Conservation (phyloP, 2,113 vertebrate genomes). For the Nibea coibor region DNA sequence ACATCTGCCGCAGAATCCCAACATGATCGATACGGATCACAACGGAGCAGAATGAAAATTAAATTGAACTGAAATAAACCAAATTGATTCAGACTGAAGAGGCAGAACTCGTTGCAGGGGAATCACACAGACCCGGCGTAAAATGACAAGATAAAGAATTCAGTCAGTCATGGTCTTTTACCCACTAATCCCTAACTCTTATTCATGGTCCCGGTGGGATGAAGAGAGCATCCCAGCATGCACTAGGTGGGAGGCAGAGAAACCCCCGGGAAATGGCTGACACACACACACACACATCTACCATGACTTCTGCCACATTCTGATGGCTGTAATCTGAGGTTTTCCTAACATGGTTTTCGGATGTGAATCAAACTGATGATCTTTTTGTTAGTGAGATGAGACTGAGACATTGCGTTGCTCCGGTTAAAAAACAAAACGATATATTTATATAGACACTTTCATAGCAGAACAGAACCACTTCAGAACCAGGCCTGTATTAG, state of each 20-base stretch:
- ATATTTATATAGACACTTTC: constrained; percentile 1
- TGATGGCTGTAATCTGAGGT: neutral
- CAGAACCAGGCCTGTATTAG: neutral
- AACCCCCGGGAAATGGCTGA: constrained; percentile 8
- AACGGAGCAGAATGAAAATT: constrained; percentile 48
- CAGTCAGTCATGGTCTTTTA: constrained; percentile 39
- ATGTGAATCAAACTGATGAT: neutral
- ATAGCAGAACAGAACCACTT: neutral
- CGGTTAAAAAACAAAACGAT: neutral
- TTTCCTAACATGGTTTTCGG: neutral
- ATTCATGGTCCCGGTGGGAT: constrained; percentile 35
- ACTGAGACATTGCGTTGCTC: neutral
- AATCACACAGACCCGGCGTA: constrained; percentile 7
- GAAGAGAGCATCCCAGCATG: constrained; percentile 19
- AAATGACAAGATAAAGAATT: constrained; percentile 38
- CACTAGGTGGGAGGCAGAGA: constrained; percentile 3
- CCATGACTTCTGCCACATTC: neutral
- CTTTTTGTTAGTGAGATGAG: neutral
- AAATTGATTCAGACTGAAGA: constrained; percentile 56
- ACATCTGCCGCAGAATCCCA: constrained; percentile 67
- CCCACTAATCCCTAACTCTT: constrained; percentile 18
- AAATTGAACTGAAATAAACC: constrained; percentile 65
- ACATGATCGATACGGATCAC: constrained; percentile 67
- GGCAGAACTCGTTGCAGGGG: constrained; percentile 33
- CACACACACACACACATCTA: neutral